Percentiles rank a stretch among this genome's conserved stretches.
These are phyloP conservation scores for Pangasius djambal DNA, from an alignment of 2,797 vertebrate genomes.

Conservation along the genomic window DNA sequence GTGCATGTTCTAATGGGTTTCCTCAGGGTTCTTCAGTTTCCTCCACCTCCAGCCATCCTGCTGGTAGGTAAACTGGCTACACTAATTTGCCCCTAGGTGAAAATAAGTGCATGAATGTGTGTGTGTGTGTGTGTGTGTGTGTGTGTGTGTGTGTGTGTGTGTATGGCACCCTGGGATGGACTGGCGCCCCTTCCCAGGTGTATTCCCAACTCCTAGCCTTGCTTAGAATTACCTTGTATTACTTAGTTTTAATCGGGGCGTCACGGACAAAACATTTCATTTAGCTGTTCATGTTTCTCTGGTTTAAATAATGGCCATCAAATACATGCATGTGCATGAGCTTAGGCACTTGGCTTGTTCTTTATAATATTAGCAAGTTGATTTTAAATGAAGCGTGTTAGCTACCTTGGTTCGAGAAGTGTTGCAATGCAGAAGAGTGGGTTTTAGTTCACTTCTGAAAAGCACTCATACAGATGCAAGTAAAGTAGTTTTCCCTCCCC, in stretches of 20 bases:
- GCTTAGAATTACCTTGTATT: background rate
- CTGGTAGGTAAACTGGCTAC: background rate
- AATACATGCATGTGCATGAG: background rate
- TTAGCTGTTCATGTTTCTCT: background rate
- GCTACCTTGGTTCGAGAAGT: background rate
- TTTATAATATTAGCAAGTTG: background rate
- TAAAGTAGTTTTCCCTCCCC: too few relatives aligned
- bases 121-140: too few relatives aligned
- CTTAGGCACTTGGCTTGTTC: too few relatives aligned
- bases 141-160: background rate
- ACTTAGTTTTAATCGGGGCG: background rate
- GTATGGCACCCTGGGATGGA: background rate
- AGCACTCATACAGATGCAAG: background rate
- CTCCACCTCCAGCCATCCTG: background rate
- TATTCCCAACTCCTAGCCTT: background rate
- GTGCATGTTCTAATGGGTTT: background rate
- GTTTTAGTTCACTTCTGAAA: background rate
- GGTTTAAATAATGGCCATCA: background rate
- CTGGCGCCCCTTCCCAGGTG: background rate
- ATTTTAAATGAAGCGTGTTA: background rate
- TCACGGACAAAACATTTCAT: background rate
- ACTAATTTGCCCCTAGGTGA: background rate
- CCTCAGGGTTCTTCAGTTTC: background rate
- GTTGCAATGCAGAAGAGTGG: background rate
- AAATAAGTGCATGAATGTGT: background rate